phyloP scores from a whole-genome alignment of 2,888 invertebrate species.

The Dinocampus coccinellae region DNA sequence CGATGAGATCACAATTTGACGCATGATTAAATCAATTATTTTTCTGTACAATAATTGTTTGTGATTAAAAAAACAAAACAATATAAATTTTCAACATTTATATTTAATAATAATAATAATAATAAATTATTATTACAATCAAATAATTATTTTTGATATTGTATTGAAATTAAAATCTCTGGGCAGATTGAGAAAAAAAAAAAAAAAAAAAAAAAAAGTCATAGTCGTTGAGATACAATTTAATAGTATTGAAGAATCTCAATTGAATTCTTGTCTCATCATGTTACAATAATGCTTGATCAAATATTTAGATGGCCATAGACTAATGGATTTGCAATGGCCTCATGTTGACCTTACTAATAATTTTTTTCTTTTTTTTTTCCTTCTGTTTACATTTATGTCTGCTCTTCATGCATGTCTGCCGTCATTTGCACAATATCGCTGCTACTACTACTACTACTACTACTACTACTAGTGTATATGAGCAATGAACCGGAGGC shows the following conservation, averaged over 20 bases:
- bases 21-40: conserved; percentile 1
- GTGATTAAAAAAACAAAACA: neutral
- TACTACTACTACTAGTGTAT: neutral
- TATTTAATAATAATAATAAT: too few relatives aligned
- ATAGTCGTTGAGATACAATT: too few relatives aligned
- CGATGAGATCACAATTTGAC: conserved; percentile 21
- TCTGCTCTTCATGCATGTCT: neutral
- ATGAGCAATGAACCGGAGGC: conserved; percentile 20
- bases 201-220: too few relatives aligned
- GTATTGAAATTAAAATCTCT: neutral
- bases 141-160: neutral
- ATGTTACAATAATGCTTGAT: conserved; percentile 24
- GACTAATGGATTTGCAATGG: conserved; percentile 51
- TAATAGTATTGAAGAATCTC: neutral
- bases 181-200: too few relatives aligned
- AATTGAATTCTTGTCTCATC: neutral
- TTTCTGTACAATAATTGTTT: neutral
- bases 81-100: too few relatives aligned
- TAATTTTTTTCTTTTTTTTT: neutral
- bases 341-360: conserved; percentile 44
- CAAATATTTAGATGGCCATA: conserved; percentile 51
- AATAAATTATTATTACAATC: too few relatives aligned
- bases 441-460: neutral
- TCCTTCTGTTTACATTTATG: neutral
- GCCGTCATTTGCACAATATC: conserved; percentile 25